Conservation (phyloP, 2,888 invertebrate genomes). For the Caenorhabditis japonica region DNA sequence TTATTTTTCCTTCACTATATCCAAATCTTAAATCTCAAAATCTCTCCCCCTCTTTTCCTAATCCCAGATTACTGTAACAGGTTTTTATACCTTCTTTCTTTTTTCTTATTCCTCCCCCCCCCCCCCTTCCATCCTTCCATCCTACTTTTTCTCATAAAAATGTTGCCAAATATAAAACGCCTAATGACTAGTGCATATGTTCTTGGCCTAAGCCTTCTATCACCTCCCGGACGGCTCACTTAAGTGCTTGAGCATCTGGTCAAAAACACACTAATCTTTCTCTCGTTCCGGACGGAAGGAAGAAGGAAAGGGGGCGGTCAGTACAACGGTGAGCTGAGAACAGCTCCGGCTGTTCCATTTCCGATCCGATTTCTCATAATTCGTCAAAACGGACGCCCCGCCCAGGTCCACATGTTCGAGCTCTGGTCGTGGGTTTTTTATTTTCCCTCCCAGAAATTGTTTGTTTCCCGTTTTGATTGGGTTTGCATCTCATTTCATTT, state of each 20-base stretch:
- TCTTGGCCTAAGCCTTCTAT: slow-evolving; percentile 25
- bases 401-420: slow-evolving; percentile 4
- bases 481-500: slow-evolving; percentile 14
- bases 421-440: slow-evolving; percentile 1
- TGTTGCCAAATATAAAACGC: slow-evolving; percentile 44
- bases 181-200: slow-evolving; percentile 50
- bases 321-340: background rate
- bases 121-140: background rate
- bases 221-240: slow-evolving; percentile 29
- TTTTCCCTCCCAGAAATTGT: no score
- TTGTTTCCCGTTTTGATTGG: slow-evolving; percentile 43
- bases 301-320: no score
- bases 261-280: slow-evolving; percentile 43
- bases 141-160: slow-evolving; percentile 3
- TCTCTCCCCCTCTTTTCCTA: slow-evolving; percentile 16
- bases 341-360: slow-evolving; percentile 36
- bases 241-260: slow-evolving; percentile 49
- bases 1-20: slow-evolving; percentile 1
- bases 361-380: slow-evolving; percentile 36
- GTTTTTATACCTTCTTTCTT: slow-evolving; percentile 8
- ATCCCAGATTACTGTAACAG: slow-evolving; percentile 44
- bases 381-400: slow-evolving; percentile 20
- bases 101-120: background rate
- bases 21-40: slow-evolving; percentile 3
- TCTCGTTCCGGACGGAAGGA: no score